Conservation (phyloP, 2,113 vertebrate species). For the Scomber japonicus region DNA sequence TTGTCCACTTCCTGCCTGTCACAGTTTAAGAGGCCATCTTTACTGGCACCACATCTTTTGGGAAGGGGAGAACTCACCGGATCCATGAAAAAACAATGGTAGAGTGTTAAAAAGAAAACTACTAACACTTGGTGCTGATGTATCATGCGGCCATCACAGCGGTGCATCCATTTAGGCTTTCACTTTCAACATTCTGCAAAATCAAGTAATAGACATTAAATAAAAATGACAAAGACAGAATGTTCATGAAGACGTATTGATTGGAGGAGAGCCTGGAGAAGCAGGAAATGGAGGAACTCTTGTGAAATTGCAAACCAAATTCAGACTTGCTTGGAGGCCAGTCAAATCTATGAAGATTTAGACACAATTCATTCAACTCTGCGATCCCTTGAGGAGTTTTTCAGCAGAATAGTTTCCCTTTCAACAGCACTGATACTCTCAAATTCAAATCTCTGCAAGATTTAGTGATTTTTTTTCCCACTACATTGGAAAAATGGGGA, state of each 20-base stretch:
- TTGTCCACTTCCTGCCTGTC: too few species aligned
- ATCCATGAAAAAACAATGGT: too few species aligned
- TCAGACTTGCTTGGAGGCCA: neutral
- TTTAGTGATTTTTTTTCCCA: neutral
- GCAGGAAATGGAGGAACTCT: neutral
- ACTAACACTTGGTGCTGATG: neutral
- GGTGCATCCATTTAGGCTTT: slow-evolving; percentile 16
- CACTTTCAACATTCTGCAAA: neutral
- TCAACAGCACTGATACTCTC: neutral
- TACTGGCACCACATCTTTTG: too few species aligned
- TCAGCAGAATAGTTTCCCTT: neutral
- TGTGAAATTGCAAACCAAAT: neutral
- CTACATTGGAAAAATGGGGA: neutral
- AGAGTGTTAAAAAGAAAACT: neutral
- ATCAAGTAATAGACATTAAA: neutral
- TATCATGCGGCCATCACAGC: too few species aligned
- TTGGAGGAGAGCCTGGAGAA: neutral
- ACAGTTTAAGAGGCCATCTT: too few species aligned
- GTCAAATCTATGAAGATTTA: neutral
- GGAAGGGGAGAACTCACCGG: too few species aligned
- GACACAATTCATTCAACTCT: neutral
- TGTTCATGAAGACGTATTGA: neutral
- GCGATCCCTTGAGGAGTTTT: neutral
- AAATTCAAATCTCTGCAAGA: too few species aligned
- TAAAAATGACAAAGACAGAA: neutral